Evolutionary conservation across 2,797 vertebrate species (phyloP).

Genomic region (Clangula hyemalis): DNA sequence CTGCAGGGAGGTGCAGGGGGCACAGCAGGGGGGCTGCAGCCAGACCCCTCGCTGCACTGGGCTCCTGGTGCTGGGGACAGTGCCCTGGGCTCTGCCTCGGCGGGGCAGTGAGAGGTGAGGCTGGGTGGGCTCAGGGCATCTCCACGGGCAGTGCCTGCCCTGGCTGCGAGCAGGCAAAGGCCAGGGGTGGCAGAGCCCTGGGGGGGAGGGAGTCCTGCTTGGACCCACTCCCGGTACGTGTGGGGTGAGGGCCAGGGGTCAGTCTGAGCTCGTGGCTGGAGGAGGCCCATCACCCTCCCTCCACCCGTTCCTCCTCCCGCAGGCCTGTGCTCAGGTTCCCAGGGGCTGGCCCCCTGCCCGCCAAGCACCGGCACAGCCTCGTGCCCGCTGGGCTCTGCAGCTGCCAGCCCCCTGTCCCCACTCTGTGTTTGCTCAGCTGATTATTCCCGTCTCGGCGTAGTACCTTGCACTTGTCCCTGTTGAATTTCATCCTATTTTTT

Average conservation of each 20-base stretch:
- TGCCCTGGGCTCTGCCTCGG: not conserved
- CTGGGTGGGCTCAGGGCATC: not conserved
- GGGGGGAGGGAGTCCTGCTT: not conserved
- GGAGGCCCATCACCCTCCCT: not conserved
- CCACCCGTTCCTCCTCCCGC: rapidly evolving
- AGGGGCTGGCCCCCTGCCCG: not conserved
- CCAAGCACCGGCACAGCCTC: not conserved
- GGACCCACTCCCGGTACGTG: rapidly evolving
- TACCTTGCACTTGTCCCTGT: conserved; percentile 48
- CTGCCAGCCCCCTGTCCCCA: not conserved
- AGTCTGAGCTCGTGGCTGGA: not conserved
- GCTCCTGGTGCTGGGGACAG: not conserved
- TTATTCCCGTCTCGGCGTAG: not conserved
- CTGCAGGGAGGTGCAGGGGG: not conserved
- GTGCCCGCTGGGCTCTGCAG: not conserved
- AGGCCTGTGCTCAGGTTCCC: not conserved
- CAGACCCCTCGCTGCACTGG: not conserved
- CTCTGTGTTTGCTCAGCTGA: conserved; percentile 53
- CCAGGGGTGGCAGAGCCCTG: rapidly evolving
- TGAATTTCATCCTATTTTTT: conserved; percentile 72
- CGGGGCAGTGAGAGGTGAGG: not conserved
- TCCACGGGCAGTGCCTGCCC: not conserved
- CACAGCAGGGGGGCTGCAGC: not conserved
- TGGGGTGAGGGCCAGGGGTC: not conserved
- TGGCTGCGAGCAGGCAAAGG: not conserved